Conservation (phyloP, 1,140 invertebrate species). For the Metaphire vulgaris region DNA sequence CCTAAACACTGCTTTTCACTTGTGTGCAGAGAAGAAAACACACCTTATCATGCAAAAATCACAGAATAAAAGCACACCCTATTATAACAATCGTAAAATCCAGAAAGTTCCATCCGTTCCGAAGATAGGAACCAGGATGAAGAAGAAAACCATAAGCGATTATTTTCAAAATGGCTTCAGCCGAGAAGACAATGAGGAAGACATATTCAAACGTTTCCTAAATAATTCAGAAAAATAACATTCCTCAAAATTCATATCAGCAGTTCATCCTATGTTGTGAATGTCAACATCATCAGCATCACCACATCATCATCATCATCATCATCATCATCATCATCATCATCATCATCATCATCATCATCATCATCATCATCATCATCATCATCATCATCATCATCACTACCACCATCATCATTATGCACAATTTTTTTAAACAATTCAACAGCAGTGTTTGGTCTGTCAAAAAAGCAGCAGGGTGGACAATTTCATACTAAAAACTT, state of each 20-base stretch:
- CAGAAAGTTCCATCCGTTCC: slow-evolving; percentile 97
- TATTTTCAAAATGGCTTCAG: slow-evolving; percentile 98
- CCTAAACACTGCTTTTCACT: too few relatives aligned
- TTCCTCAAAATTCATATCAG: too few relatives aligned
- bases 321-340: neutral
- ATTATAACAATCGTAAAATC: slow-evolving; percentile 99
- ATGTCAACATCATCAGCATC: neutral
- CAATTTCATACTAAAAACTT: too few relatives aligned
- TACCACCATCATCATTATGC: neutral
- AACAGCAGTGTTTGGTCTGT: neutral
- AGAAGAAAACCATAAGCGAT: slow-evolving; percentile 95
- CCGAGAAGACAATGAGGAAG: slow-evolving; percentile 97
- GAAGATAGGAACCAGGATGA: slow-evolving; percentile 90
- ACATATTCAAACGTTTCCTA: slow-evolving; percentile 97
- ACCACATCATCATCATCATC: neutral
- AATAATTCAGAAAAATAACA: neutral
- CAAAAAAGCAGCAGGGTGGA: too few relatives aligned
- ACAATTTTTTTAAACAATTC: neutral
- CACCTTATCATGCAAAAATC: too few relatives aligned
- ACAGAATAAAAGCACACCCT: too few relatives aligned
- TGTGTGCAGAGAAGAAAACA: too few relatives aligned
- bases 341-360: neutral
- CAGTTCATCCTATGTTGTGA: too few relatives aligned
- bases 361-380: neutral
- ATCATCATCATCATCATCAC: slow-evolving; percentile 1